A percentile compares a stretch with the other conserved stretches of the same genome.
These are phyloP conservation scores for Argynnis bischoffii DNA, from an alignment of 2,888 invertebrate genomes.

Conservation along the genomic window DNA sequence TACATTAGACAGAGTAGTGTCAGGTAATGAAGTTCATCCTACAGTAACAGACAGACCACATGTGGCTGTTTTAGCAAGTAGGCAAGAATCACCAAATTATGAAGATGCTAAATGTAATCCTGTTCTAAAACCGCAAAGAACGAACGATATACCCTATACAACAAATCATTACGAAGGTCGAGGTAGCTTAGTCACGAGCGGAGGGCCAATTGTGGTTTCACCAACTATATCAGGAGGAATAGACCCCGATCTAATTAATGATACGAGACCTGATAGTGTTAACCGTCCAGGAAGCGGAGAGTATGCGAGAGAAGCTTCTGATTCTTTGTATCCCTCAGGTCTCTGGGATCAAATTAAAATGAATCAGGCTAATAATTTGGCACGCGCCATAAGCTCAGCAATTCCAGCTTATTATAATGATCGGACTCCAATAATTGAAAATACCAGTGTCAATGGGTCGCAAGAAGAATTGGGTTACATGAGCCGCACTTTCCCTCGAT, in stretches of 20 bases:
- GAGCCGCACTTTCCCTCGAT: constrained; percentile 84
- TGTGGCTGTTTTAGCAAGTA: constrained; percentile 82
- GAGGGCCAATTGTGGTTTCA: constrained; percentile 86
- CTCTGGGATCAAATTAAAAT: constrained; percentile 87
- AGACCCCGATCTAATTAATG: constrained; percentile 93
- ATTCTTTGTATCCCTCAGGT: constrained; percentile 90
- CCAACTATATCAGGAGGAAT: constrained; percentile 89
- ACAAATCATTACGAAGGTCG: constrained; percentile 87
- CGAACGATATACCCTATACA: constrained; percentile 86
- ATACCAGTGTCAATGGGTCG: constrained; percentile 81
- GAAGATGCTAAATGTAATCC: constrained; percentile 83
- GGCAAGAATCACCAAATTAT: constrained; percentile 67
- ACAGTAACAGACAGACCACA: constrained; percentile 78
- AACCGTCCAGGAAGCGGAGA: constrained; percentile 87
- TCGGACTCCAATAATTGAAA: constrained; percentile 88
- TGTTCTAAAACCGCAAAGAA: constrained; percentile 87
- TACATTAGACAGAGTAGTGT: constrained; percentile 87
- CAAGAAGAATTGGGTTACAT: constrained; percentile 84
- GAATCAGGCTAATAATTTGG: constrained; percentile 78
- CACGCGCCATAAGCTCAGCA: constrained; percentile 82
- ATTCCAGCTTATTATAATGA: constrained; percentile 86
- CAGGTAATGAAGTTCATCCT: constrained; percentile 79
- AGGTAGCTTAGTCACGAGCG: constrained; percentile 84
- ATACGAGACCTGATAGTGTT: constrained; percentile 86
- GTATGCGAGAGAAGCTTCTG: constrained; percentile 88